Percentiles rank a stretch among this genome's conserved stretches.
phyloP scores from a whole-genome alignment of 2,888 invertebrate genomes.

The Bugula neritina region DNA sequence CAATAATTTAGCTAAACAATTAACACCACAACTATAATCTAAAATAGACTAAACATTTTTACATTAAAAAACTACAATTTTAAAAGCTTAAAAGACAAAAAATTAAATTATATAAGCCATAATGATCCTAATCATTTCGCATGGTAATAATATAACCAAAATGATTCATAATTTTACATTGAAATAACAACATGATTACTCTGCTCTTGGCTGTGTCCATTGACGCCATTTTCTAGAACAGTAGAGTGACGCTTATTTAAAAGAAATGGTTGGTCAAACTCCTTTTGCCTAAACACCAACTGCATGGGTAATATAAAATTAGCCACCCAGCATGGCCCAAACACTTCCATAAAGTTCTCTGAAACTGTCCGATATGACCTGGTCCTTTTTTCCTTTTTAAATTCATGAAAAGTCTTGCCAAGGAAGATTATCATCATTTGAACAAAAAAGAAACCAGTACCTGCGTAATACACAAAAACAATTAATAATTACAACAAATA shows the following conservation, averaged over 20 bases:
- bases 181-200: too few species aligned
- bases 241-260: neutral
- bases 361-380: slow-evolving; percentile 27
- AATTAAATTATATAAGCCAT: too few species aligned
- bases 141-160: too few species aligned
- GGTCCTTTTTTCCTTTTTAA: neutral
- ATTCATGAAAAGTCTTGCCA: slow-evolving; percentile 18
- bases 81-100: too few species aligned
- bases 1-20: too few species aligned
- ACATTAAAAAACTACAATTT: too few species aligned
- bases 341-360: slow-evolving; percentile 36
- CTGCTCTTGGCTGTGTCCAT: too few species aligned
- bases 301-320: slow-evolving; percentile 40
- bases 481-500: neutral
- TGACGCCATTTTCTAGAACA: too few species aligned
- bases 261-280: slow-evolving; percentile 26
- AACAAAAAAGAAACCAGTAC: neutral
- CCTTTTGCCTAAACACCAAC: slow-evolving; percentile 36
- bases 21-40: too few species aligned
- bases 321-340: slow-evolving; percentile 39
- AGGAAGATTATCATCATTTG: slow-evolving; percentile 2
- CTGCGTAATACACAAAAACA: neutral
- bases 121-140: too few species aligned
- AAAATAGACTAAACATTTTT: too few species aligned
- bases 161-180: too few species aligned